These are phyloP conservation scores for Exephanes ischioxanthus DNA, from an alignment of 2,888 invertebrate species.

Conservation along the genomic window DNA sequence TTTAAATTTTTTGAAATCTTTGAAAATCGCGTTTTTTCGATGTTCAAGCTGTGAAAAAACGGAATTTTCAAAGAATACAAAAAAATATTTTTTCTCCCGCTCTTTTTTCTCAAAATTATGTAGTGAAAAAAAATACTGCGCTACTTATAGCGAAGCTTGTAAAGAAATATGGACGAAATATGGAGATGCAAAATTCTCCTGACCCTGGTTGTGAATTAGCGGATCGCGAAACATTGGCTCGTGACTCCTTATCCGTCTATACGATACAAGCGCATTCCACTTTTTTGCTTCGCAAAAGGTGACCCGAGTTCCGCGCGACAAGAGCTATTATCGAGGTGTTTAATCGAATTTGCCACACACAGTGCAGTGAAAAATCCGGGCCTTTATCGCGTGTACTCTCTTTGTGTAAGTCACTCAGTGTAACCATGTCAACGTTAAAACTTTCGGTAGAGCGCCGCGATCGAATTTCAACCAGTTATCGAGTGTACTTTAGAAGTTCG, in stretches of 20 bases:
- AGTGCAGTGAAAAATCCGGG: background rate
- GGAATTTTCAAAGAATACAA: no score
- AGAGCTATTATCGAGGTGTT: conserved; percentile 25
- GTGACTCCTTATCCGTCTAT: conserved; percentile 50
- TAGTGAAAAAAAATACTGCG: no score
- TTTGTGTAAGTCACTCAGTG: background rate
- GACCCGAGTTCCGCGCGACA: conserved; percentile 8
- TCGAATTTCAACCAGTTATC: background rate
- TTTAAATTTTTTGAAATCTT: no score
- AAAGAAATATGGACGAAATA: background rate
- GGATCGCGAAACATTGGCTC: conserved; percentile 54
- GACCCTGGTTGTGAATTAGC: conserved; percentile 59
- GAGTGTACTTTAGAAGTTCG: background rate
- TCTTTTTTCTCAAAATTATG: no score
- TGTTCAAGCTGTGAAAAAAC: no score
- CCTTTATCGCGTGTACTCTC: background rate
- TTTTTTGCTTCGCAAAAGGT: conserved; percentile 26
- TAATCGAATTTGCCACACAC: background rate
- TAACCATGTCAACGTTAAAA: background rate
- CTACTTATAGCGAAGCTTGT: background rate
- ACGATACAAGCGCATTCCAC: conserved; percentile 11
- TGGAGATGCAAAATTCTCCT: conserved; percentile 23
- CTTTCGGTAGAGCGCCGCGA: background rate
- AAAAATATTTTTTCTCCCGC: no score
- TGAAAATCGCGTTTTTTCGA: no score